phyloP scores from a whole-genome alignment of 1,140 invertebrate species.

The Adoxophyes honmai region DNA sequence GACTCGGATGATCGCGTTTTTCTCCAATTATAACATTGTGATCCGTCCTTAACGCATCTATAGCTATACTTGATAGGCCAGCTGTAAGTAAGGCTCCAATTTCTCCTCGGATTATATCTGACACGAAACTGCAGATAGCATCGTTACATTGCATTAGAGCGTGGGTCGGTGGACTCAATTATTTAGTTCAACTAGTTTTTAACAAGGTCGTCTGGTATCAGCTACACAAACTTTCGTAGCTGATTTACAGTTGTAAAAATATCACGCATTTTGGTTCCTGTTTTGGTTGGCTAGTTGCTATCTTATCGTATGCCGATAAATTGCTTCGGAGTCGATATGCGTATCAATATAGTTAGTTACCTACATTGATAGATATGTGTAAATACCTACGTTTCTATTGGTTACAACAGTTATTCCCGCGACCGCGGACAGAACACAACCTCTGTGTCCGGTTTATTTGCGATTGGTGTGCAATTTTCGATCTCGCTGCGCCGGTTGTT shows the following conservation, averaged over 20 bases:
- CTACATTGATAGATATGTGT: constrained; percentile 39
- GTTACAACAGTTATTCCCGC: constrained; percentile 56
- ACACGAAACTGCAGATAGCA: constrained; percentile 11
- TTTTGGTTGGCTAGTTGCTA: constrained; percentile 32
- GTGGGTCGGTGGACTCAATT: constrained; percentile 43
- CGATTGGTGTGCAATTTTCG: background rate
- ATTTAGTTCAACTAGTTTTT: constrained; percentile 20
- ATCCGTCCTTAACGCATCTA: constrained; percentile 30
- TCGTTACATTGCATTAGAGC: constrained; percentile 24
- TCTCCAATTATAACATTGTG: constrained; percentile 32
- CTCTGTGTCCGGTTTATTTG: constrained; percentile 15
- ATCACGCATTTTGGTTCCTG: constrained; percentile 16
- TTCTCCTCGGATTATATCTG: constrained; percentile 17
- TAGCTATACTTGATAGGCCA: constrained; percentile 34
- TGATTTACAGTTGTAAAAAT: too few relatives aligned
- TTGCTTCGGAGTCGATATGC: constrained; percentile 59
- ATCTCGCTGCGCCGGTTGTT: background rate
- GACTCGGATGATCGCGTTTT: constrained; percentile 32
- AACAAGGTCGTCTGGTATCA: constrained; percentile 1
- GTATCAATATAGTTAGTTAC: constrained; percentile 56
- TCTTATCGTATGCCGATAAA: constrained; percentile 69
- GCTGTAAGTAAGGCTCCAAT: constrained; percentile 19
- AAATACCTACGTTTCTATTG: constrained; percentile 13
- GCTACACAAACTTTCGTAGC: background rate
- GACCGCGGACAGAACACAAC: constrained; percentile 48